Conservation (phyloP, 2,797 vertebrate genomes). For the Brachyrhaphis roseni region DNA sequence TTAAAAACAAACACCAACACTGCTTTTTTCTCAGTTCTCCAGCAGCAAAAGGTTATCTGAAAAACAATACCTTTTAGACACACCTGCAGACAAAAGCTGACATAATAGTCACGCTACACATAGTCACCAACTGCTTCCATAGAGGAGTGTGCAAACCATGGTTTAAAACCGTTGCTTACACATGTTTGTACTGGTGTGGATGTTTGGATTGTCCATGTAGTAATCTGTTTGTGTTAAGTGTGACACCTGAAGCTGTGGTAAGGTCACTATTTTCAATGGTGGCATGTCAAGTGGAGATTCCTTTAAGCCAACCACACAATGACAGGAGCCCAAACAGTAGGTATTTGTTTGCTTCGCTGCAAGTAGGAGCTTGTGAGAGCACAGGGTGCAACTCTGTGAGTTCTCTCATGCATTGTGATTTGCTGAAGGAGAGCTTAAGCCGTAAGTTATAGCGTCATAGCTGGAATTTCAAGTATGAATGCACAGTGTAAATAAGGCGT, state of each 20-base stretch:
- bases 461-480: slow-evolving; percentile 17
- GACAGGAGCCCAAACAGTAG: slow-evolving; percentile 65
- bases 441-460: slow-evolving; percentile 12
- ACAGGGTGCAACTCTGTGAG: slow-evolving; percentile 10
- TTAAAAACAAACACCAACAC: not conserved
- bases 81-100: slow-evolving; percentile 40
- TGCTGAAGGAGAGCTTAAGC: slow-evolving; percentile 40
- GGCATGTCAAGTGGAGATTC: slow-evolving; percentile 67
- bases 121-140: slow-evolving; percentile 24
- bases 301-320: slow-evolving; percentile 70
- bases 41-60: slow-evolving; percentile 16
- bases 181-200: slow-evolving; percentile 50
- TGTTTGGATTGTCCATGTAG: slow-evolving; percentile 61
- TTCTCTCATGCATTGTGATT: slow-evolving; percentile 33
- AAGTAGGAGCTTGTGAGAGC: slow-evolving; percentile 60
- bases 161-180: slow-evolving; percentile 17
- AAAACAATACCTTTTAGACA: slow-evolving; percentile 15
- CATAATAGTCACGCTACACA: slow-evolving; percentile 7
- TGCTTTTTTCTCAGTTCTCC: not conserved
- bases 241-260: slow-evolving; percentile 65
- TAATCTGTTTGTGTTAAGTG: slow-evolving; percentile 70
- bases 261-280: slow-evolving; percentile 76
- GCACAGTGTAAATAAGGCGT: not conserved
- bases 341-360: slow-evolving; percentile 48
- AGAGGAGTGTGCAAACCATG: slow-evolving; percentile 37